Evolutionary conservation across 1,140 invertebrate species (phyloP).

Genomic region (Penaeus chinensis): DNA sequence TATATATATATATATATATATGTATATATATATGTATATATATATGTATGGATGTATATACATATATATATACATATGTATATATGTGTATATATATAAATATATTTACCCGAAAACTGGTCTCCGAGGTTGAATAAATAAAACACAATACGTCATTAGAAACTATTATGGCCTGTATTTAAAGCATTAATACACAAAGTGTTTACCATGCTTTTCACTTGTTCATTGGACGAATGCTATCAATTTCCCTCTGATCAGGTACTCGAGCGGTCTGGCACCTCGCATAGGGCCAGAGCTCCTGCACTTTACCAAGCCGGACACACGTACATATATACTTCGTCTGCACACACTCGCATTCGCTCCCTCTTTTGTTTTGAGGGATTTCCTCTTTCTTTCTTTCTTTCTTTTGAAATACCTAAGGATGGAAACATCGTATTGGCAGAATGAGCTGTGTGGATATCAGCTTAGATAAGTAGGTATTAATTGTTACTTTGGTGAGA

Average conservation of each 20-base stretch:
- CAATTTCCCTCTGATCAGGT: slow-evolving; percentile 26
- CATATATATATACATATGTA: no score
- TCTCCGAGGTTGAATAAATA: slow-evolving; percentile 9
- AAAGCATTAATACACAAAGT: slow-evolving; percentile 58
- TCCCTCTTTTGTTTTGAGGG: no score
- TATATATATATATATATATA: background rate
- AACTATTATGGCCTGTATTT: slow-evolving; percentile 60
- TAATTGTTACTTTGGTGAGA: no score
- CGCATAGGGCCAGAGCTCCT: background rate
- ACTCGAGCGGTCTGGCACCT: background rate
- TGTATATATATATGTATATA: no score
- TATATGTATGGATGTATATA: no score
- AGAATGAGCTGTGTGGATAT: no score
- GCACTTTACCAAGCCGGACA: background rate
- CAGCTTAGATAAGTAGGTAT: no score
- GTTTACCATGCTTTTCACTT: slow-evolving; percentile 29
- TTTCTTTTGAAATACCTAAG: no score
- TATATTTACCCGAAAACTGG: background rate
- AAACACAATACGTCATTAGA: slow-evolving; percentile 51
- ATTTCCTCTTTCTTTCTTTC: no score
- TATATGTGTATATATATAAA: background rate
- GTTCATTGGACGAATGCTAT: background rate
- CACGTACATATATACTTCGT: background rate
- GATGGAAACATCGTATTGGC: no score
- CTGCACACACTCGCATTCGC: no score